Evolutionary conservation across 2,113 vertebrate genomes (phyloP).

Genomic region (Petrocephalus microphthalmus): DNA sequence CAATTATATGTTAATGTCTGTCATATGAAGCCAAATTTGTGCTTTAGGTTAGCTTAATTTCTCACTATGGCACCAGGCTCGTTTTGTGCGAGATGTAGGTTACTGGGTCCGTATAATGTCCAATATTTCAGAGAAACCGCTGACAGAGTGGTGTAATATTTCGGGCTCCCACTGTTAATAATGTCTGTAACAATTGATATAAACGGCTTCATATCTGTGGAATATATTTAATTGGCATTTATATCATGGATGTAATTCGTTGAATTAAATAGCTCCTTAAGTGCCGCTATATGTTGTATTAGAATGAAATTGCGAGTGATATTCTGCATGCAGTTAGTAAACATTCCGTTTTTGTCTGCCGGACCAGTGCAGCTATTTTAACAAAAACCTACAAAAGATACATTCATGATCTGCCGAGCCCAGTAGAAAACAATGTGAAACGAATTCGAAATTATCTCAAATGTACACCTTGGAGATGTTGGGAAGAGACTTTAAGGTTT

Average conservation of each 20-base stretch:
- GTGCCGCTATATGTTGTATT: background rate
- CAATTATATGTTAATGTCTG: background rate
- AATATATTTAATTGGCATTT: conserved; percentile 12
- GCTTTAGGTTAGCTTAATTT: background rate
- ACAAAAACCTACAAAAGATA: background rate
- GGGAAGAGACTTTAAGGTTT: background rate
- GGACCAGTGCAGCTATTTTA: background rate
- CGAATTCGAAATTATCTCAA: background rate
- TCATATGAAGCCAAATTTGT: background rate
- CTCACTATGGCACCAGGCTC: background rate
- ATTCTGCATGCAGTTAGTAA: background rate
- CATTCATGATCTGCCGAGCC: background rate
- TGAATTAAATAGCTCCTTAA: conserved; percentile 1
- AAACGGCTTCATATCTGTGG: background rate
- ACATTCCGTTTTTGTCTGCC: background rate
- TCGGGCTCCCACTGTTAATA: background rate
- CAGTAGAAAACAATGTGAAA: background rate
- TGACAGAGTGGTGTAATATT: background rate
- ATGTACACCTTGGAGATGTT: background rate
- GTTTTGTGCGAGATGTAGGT: background rate
- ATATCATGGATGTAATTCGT: conserved; percentile 3
- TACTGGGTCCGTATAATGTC: background rate
- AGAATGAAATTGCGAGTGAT: background rate
- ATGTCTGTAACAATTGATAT: conserved; percentile 9
- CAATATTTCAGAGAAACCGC: conserved; percentile 5